phyloP scores from a whole-genome alignment of 1,140 invertebrate genomes.

The Procambarus clarkii region DNA sequence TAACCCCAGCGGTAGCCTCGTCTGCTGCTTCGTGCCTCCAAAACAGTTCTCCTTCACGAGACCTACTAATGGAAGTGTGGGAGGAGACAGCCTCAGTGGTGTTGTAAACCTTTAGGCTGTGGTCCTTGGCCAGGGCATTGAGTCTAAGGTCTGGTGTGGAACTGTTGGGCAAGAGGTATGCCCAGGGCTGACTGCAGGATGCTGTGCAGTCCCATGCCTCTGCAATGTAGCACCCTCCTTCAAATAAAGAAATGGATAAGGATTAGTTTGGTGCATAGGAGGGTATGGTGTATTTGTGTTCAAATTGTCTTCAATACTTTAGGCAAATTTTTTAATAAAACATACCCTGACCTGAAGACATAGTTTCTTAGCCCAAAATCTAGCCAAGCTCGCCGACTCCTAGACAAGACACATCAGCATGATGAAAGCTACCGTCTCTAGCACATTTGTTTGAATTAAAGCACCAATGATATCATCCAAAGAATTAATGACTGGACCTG shows the following conservation, averaged over 20 bases:
- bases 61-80: background rate
- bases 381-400: no score
- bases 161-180: background rate
- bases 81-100: background rate
- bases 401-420: no score
- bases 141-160: background rate
- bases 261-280: no score
- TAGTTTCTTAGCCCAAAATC: no score
- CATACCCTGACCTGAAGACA: no score
- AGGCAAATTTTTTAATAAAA: no score
- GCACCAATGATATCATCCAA: no score
- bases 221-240: slow-evolving; percentile 24
- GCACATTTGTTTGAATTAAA: no score
- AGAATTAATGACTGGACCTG: no score
- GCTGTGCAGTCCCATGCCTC: slow-evolving; percentile 53
- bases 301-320: no score
- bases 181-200: background rate
- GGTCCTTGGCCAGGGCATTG: background rate
- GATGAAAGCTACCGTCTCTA: no score
- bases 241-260: background rate
- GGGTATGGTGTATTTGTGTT: no score
- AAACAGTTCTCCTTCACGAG: background rate
- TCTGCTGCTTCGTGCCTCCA: background rate
- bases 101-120: background rate
- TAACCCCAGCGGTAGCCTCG: background rate